Evolutionary conservation across 2,113 vertebrate species (phyloP), one percentile per base, ranked within the genome.

Genomic region (Otolemur garnettii): DNA sequence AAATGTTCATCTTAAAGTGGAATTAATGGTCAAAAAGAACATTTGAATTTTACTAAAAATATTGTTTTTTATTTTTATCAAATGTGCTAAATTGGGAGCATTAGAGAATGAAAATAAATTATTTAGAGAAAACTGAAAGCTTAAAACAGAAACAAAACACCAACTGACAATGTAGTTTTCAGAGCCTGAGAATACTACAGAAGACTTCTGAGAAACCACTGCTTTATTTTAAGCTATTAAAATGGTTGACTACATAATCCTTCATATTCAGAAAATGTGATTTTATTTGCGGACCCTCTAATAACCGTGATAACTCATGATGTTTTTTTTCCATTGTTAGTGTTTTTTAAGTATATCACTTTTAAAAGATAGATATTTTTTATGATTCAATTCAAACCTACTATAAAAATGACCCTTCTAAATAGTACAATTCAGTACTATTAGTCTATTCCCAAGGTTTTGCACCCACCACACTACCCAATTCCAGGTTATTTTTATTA

Each of bases 181-280:
- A 81, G 53, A 94, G 18, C n/a, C 42, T 87, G 17, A 88, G 3
- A 93, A 18, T 57, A 64, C 2, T 87, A 33, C 69, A 75, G 60
- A 88, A 21, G 35, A 86, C n/a, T 95, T 94, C 89, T 82, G 62
- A 78, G 85, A 96, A 88, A 88, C 30, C 55, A 82, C 75, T 95
- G 69, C 22, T 97, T 97, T 96, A 95, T 94, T 71, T 77, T 77
- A 94, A 93, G 30, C 90, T 81, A 72, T 96, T 96, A 89, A 78
- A 94, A 95, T 62, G 35, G 0, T 88, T 92, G 64, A 15, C 57
- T 82, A 66, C n/a, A 77, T 86, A 89, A 91, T 97, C 28, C 9
- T 87, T 96, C 85, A 88, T 90, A 95, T 77, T 97, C 90, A 91
- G 42, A 96, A 97, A 74, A 57, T 93, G 26, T 33, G 18, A 86